Conservation (phyloP, 2,888 invertebrate species). For the Lampropteryx suffumata region DNA sequence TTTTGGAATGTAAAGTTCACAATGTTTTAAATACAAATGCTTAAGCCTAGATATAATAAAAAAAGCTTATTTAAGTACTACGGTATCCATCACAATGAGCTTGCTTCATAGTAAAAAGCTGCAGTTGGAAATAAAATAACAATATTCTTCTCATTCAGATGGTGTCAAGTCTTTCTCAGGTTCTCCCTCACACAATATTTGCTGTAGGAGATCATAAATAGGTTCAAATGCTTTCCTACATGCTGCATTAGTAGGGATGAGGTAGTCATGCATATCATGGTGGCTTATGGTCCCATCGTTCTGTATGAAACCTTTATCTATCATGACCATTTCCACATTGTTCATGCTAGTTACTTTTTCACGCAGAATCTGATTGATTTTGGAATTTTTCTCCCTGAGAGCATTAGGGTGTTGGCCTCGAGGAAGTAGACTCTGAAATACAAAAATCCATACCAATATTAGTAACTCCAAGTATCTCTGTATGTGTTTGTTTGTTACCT, state of each 20-base stretch:
- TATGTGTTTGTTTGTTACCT: too few species aligned
- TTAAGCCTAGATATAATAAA: constrained; percentile 64
- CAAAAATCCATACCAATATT: constrained; percentile 4
- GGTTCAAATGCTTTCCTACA: constrained; percentile 94
- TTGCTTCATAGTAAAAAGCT: constrained; percentile 66
- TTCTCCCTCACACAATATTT: constrained; percentile 90
- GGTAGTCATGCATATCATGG: constrained; percentile 96
- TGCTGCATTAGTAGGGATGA: constrained; percentile 93
- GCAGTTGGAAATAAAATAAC: constrained; percentile 38
- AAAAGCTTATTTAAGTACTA: constrained; percentile 79
- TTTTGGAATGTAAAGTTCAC: constrained; percentile 73
- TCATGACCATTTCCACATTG: constrained; percentile 89
- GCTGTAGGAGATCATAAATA: constrained; percentile 89
- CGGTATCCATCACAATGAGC: constrained; percentile 73
- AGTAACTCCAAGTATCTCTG: too few species aligned
- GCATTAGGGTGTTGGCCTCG: constrained; percentile 93
- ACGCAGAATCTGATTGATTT: constrained; percentile 88
- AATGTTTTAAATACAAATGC: constrained; percentile 54
- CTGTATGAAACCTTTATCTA: constrained; percentile 91
- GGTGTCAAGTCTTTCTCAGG: constrained; percentile 88
- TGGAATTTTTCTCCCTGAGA: constrained; percentile 88
- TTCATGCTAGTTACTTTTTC: constrained; percentile 84
- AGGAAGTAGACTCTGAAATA: constrained; percentile 92
- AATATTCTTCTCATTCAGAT: constrained; percentile 81
- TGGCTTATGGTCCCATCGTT: constrained; percentile 92